Percentiles rank a stretch among this genome's conserved stretches.
Conservation (phyloP, 1,140 invertebrate species). For the Hylaeus volcanicus region DNA sequence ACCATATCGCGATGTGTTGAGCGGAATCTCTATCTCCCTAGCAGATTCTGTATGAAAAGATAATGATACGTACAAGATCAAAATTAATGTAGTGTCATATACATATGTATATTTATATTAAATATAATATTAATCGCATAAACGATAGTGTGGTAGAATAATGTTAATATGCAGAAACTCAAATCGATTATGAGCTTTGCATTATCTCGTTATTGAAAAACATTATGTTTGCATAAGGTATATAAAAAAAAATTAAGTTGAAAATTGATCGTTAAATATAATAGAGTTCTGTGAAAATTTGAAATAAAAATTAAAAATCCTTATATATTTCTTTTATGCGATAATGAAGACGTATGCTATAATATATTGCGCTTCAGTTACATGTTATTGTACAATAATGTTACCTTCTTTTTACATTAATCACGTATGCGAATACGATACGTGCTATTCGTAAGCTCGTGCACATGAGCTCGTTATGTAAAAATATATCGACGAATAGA, state of each 20-base stretch:
- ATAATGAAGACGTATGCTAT: background rate
- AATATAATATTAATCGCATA: conserved; percentile 1
- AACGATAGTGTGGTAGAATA: conserved; percentile 7
- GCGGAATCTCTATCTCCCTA: background rate
- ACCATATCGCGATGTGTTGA: background rate
- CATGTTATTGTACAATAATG: conserved; percentile 40
- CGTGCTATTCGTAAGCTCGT: background rate
- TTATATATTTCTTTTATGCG: background rate
- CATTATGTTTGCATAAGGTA: background rate
- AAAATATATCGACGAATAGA: conserved; percentile 16
- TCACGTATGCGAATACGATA: background rate
- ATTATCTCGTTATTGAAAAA: background rate
- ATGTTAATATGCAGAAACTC: conserved; percentile 8
- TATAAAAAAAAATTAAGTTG: background rate
- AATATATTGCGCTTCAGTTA: conserved; percentile 7
- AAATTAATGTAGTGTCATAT: conserved; percentile 15
- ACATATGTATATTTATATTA: conserved; percentile 3
- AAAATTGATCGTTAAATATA: background rate
- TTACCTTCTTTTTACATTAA: conserved; percentile 31
- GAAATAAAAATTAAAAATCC: background rate
- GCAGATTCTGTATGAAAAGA: background rate
- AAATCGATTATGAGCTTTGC: background rate
- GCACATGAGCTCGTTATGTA: conserved; percentile 5
- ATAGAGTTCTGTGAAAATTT: background rate
- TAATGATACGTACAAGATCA: background rate